Percentiles rank a stretch among this genome's conserved stretches.
phyloP scores from a whole-genome alignment of 2,888 invertebrate genomes.

The Cheiracanthium punctorium region DNA sequence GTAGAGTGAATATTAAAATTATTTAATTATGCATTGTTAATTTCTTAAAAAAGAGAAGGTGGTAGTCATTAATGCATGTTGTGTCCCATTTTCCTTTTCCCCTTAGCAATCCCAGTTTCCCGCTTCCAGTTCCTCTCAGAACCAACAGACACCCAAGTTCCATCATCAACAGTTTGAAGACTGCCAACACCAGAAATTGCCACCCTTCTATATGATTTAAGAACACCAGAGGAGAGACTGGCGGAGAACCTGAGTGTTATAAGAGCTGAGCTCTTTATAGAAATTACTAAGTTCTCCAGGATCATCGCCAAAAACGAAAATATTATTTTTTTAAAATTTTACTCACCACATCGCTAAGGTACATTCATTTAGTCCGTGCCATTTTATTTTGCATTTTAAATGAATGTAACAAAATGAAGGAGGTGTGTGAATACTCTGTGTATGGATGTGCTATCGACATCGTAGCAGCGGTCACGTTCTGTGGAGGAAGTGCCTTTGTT shows the following conservation, averaged over 20 bases:
- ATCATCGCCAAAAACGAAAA: not conserved
- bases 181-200: conserved; percentile 56
- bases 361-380: not conserved
- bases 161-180: conserved; percentile 58
- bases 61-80: conserved; percentile 65
- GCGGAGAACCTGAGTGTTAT: not conserved
- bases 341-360: not conserved
- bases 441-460: not conserved
- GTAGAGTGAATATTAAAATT: too few relatives aligned
- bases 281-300: not conserved
- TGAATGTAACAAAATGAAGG: too few relatives aligned
- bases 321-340: not conserved
- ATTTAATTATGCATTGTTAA: too few relatives aligned
- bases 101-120: conserved; percentile 61
- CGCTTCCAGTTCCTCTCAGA: conserved; percentile 47
- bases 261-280: conserved; percentile 3
- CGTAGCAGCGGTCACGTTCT: not conserved
- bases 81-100: conserved; percentile 55
- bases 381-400: too few relatives aligned
- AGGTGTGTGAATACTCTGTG: too few relatives aligned
- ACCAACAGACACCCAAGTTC: conserved; percentile 57
- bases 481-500: too few relatives aligned
- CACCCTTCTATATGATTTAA: conserved; percentile 60
- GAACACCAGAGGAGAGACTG: not conserved
- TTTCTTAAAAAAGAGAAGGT: conserved; percentile 58